Percentiles rank a stretch among this genome's conserved stretches.
phyloP scores from a whole-genome alignment of 1,140 invertebrate genomes.

The Drosophila sechellia region DNA sequence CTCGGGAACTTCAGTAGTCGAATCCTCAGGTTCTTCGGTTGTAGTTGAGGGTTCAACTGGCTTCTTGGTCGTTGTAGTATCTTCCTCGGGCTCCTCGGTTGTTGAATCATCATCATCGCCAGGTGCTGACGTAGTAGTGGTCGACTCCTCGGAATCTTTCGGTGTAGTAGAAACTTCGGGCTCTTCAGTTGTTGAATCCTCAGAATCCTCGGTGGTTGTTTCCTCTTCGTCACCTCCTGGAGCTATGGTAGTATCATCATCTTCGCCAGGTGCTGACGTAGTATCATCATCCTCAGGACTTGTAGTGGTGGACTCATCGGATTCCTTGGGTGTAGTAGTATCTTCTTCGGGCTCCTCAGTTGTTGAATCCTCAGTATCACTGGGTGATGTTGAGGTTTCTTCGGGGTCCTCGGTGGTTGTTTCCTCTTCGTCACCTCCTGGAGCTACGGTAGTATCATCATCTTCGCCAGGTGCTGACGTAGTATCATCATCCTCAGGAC shows the following conservation, averaged over 20 bases:
- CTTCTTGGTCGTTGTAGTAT: neutral
- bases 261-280: too few species aligned
- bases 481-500: neutral
- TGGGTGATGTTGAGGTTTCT: neutral
- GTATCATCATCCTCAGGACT: neutral
- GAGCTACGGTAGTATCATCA: too few species aligned
- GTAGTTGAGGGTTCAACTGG: neutral
- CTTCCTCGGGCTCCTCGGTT: neutral
- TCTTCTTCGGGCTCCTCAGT: neutral
- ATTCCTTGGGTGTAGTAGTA: too few species aligned
- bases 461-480: too few species aligned
- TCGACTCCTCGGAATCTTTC: too few species aligned
- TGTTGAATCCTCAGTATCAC: neutral
- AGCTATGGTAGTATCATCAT: too few species aligned
- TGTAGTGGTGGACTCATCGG: conserved; percentile 1
- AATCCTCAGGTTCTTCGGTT: conserved; percentile 1
- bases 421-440: too few species aligned
- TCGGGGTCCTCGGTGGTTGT: neutral
- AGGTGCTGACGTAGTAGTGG: too few species aligned
- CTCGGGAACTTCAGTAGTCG: neutral
- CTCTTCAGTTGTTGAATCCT: too few species aligned
- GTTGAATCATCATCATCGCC: neutral
- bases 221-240: too few species aligned
- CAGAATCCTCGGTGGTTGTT: neutral
- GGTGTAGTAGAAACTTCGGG: too few species aligned